These are phyloP conservation scores for Zoanthus gigantus DNA, from an alignment of 92 coral and sea anemone genomes.

Conservation along the genomic window DNA sequence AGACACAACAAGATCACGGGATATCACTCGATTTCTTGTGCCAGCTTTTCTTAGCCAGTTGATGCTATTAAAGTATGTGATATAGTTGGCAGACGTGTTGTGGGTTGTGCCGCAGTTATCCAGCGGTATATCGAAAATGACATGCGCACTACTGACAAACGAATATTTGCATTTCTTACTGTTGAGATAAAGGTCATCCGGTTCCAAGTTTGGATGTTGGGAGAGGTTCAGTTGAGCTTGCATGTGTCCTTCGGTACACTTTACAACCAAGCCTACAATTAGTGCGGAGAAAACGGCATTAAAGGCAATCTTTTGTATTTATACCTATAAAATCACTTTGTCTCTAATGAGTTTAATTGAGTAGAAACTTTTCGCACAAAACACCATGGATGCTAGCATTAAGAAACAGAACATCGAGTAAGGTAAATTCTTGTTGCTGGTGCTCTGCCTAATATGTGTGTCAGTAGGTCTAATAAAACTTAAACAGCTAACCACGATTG, in stretches of 20 bases:
- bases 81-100: constrained; percentile 42
- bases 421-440: no score
- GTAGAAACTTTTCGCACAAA: no score
- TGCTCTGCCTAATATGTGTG: no score
- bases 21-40: constrained; percentile 35
- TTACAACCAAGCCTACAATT: constrained; percentile 1
- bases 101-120: constrained; percentile 80
- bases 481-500: no score
- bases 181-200: constrained; percentile 53
- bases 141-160: constrained; percentile 67
- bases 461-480: no score
- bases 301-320: not conserved
- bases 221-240: constrained; percentile 14
- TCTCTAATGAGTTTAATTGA: no score
- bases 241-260: constrained; percentile 26
- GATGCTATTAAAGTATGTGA: constrained; percentile 65
- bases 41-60: constrained; percentile 58
- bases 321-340: not conserved
- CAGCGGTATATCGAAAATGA: constrained; percentile 74
- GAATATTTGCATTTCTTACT: constrained; percentile 63
- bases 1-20: constrained; percentile 59
- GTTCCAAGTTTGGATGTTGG: constrained; percentile 8
- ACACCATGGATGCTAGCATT: no score
- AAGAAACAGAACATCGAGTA: no score
- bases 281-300: not conserved